These are phyloP conservation scores for Hemiprocne comata DNA, from an alignment of 2,113 vertebrate genomes.

Conservation along the genomic window DNA sequence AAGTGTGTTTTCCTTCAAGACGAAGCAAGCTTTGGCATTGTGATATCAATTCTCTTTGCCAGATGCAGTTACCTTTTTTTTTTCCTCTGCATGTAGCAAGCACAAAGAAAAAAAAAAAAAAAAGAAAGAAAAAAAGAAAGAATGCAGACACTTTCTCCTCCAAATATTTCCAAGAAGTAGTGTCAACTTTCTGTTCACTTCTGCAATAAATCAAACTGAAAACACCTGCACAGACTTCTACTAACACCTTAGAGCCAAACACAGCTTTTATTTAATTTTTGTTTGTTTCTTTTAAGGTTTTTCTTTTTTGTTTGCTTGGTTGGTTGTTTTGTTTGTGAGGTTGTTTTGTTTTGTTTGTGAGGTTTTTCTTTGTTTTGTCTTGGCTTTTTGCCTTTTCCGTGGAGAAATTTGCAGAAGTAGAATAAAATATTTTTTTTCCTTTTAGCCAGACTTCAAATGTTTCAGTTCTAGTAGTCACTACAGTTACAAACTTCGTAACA, in stretches of 20 bases:
- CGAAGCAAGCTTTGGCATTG: neutral
- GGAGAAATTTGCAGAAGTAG: neutral
- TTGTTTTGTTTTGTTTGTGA: neutral
- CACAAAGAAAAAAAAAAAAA: too few species aligned
- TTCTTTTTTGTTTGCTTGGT: neutral
- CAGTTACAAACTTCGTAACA: neutral
- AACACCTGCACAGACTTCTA: neutral
- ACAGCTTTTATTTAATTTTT: neutral
- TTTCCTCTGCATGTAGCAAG: neutral
- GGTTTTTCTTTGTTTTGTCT: neutral
- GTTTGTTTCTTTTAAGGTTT: too few species aligned
- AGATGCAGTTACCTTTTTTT: rapidly evolving
- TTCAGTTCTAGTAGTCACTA: neutral
- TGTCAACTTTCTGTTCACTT: neutral
- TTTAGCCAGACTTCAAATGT: neutral
- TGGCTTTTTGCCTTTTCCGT: too few species aligned
- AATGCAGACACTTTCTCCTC: neutral
- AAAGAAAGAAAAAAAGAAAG: too few species aligned
- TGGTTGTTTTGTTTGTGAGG: neutral
- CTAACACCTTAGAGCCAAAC: neutral
- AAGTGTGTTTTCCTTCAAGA: neutral
- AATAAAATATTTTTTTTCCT: neutral
- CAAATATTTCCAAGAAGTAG: neutral
- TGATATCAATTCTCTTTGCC: neutral
- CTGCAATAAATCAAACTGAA: neutral